Evolutionary conservation across 2,113 vertebrate genomes (phyloP), one percentile per base, ranked within the genome.

Genomic region (Apistogramma diplotaenia): DNA sequence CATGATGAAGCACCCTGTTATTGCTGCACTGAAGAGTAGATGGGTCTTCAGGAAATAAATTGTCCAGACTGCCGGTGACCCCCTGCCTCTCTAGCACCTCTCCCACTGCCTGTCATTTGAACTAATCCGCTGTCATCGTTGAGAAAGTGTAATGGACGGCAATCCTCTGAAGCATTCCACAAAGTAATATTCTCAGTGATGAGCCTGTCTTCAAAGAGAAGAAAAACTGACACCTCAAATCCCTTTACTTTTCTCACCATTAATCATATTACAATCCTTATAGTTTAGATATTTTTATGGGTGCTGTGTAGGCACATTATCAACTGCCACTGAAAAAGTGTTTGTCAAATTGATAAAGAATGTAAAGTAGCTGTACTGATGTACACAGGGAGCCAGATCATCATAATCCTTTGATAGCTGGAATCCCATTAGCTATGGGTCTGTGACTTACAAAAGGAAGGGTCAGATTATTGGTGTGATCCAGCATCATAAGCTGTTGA

Each of bases 351-450:
- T 89, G 65, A 91, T 89, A 91, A 83, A 91, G 67, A 85, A 81
- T 83, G 75, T 71, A 70, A 89, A 89, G 86, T 82, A 81, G 85
- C 60, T 73, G 85, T 11, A 53, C 53, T 51, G 61, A 54, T 77
- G 75, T 87, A 81, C 72, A 89, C 86, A 88, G 51, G 83, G 35
- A 88, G 86, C 46, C 43, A 54, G 62, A 83, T 90, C 83, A 91
- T 82, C 73, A 82, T 93, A 88, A 89, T 87, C 83, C 79, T 84
- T 61, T 90, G 89, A 91, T 86, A 87, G 85, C 85, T 78, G 62
- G 87, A 91, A 94, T 93, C 90, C 85, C 83, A 91, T 93, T 92
- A 94, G 87, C 81, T 16, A 88, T 25, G 82, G 87, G 77, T 90
- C 87, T 40, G 43, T 94, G 88, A 91, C 31, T 93, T 71, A 87